Evolutionary conservation across 35 echinoderm and acorn worm genomes (phyloP), one percentile per base, ranked within the genome.

Genomic region (Amphiura filiformis): DNA sequence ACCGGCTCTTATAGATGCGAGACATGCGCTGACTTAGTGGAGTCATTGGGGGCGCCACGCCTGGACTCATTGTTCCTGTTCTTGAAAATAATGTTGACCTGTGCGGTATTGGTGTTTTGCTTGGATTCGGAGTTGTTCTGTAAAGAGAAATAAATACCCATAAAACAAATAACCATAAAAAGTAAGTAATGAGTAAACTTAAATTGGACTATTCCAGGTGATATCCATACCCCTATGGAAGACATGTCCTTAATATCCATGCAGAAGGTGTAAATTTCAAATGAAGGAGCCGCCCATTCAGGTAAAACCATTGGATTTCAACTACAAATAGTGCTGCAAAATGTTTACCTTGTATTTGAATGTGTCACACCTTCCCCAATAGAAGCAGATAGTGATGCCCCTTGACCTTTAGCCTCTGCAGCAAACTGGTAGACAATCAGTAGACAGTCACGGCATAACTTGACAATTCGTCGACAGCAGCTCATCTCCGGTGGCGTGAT

Each of bases 391-490:
- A 70, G 28, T 1, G 81, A 49, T 84, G 84, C 37, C 38, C 86
- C 57, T 37, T 89, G 89, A 64, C 84, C 81, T 82, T 93, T 94
- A 36, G 96, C 86, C 39, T 98, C 96, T 22, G 96, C 86, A 20
- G 96, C 96, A 92, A 98, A 98, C 90, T 98, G 96, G 56, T 98
- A 98, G 34, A 98, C 96, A 39, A 98, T 98, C 18, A 98, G 92
- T 0, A 98, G 79, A 78, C 96, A 98, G 78, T 98, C 93, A 31
- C 87, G 86, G 79, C 96, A 94, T 13, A 98, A 82, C 80, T 98
- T 82, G 22, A 98, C 93, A 34, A 98, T 87, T 18, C 93, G 40
- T 0, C 93, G 84, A 78, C 96, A 92, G 56, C 96, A 94, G 37
- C 76, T 92, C 89, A 94, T 92, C 83, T 98, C 96, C 0, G 84